phyloP scores from a whole-genome alignment of 1,140 invertebrate genomes.

The Achatina immaculata region DNA sequence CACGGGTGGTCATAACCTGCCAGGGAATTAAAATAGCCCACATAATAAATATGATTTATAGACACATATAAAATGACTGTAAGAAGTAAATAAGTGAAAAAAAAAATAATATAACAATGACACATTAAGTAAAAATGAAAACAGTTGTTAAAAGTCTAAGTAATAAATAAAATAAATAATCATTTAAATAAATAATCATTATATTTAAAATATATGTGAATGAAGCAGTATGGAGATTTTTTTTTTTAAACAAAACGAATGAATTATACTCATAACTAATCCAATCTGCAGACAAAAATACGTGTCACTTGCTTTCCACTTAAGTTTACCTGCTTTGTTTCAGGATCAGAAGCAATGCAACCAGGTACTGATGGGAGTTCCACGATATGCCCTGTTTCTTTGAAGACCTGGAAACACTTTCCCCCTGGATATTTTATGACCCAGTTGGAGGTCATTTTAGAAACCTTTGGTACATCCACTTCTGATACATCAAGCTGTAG shows the following conservation, averaged over 20 bases:
- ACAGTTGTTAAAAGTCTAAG: too few relatives aligned
- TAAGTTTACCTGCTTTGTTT: constrained; percentile 69
- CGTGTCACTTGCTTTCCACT: too few relatives aligned
- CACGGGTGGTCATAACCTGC: constrained; percentile 68
- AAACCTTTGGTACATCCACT: background rate
- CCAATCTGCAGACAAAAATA: too few relatives aligned
- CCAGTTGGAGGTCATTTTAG: constrained; percentile 45
- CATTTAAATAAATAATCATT: too few relatives aligned
- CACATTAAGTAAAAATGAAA: too few relatives aligned
- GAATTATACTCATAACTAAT: too few relatives aligned
- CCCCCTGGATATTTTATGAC: constrained; percentile 64
- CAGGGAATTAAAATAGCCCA: constrained; percentile 7
- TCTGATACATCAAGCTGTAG: background rate
- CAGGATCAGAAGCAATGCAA: constrained; percentile 65
- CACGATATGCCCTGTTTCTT: constrained; percentile 44
- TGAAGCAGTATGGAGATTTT: too few relatives aligned
- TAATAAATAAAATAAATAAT: too few relatives aligned
- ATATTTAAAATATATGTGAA: too few relatives aligned
- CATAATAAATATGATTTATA: background rate
- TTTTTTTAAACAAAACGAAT: too few relatives aligned
- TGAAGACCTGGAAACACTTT: constrained; percentile 51
- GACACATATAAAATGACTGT: background rate
- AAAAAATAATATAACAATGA: too few relatives aligned
- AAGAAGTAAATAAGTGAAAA: too few relatives aligned
- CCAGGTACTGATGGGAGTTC: constrained; percentile 57